Evolutionary conservation across 2,888 invertebrate genomes (phyloP).

Genomic region (Caenorhabditis uteleia): DNA sequence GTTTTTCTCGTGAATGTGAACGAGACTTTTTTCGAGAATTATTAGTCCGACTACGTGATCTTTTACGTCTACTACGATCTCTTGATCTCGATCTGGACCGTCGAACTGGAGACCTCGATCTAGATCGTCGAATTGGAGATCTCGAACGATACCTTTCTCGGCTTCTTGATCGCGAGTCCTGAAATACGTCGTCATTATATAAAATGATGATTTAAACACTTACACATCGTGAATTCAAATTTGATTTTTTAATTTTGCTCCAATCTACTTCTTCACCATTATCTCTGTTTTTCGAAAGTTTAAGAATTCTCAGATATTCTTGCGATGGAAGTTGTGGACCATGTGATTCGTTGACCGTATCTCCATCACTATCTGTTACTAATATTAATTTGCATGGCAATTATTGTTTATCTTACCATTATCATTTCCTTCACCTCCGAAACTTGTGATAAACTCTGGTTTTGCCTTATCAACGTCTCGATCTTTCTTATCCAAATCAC

Average conservation of each 20-base stretch:
- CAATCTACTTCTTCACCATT: conserved; percentile 35
- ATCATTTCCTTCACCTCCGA: conserved; percentile 42
- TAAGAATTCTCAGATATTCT: conserved; percentile 52
- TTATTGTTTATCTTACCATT: no score
- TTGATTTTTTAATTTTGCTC: conserved; percentile 10
- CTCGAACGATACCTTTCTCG: conserved; percentile 16
- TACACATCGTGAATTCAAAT: not conserved
- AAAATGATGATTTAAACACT: not conserved
- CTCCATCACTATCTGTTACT: conserved; percentile 31
- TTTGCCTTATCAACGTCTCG: conserved; percentile 30
- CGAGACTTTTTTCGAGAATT: conserved; percentile 14
- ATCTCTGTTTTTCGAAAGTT: conserved; percentile 29
- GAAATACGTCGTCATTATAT: not conserved
- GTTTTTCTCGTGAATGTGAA: conserved; percentile 13
- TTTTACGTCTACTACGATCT: conserved; percentile 6
- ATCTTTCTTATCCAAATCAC: conserved; percentile 21
- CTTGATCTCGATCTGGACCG: conserved; percentile 7
- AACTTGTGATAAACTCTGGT: conserved; percentile 54
- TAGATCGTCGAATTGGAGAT: conserved; percentile 12
- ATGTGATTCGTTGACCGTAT: conserved; percentile 21
- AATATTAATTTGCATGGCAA: no score
- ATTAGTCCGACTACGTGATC: conserved; percentile 12
- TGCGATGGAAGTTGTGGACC: conserved; percentile 56
- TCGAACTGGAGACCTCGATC: conserved; percentile 15
- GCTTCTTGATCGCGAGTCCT: conserved; percentile 6